These are phyloP conservation scores for Geophilus truncorum DNA, from an alignment of 2,888 invertebrate genomes.

Conservation along the genomic window DNA sequence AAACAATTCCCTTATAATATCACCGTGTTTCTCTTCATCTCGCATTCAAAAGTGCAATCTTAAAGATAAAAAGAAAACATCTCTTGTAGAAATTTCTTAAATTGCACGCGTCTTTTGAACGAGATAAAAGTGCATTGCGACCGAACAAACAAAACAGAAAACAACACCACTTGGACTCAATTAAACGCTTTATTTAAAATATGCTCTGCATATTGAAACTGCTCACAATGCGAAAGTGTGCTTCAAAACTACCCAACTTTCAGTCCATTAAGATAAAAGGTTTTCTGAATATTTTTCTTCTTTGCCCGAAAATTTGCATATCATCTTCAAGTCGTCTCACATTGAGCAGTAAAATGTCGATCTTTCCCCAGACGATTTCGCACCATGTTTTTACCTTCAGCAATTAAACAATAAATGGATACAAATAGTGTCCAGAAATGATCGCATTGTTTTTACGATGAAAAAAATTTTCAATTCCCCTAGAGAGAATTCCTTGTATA, in stretches of 20 bases:
- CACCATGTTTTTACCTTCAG: background rate
- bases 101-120: background rate
- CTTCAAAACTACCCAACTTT: background rate
- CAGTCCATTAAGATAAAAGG: constrained; percentile 7
- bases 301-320: background rate
- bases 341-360: background rate
- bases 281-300: background rate
- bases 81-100: background rate
- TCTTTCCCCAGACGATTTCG: background rate
- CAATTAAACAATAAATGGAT: no score
- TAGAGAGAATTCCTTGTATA: background rate
- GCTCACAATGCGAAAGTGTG: background rate
- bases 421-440: no score
- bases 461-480: background rate
- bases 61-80: background rate
- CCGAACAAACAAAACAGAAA: background rate
- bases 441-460: no score
- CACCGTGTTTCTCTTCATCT: background rate
- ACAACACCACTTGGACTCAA: background rate
- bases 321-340: background rate
- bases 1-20: background rate
- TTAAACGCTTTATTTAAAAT: background rate
- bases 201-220: background rate
- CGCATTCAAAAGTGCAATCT: background rate
- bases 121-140: background rate